Conservation (phyloP, 1,140 invertebrate species). For the Gonioctena quinquepunctata region DNA sequence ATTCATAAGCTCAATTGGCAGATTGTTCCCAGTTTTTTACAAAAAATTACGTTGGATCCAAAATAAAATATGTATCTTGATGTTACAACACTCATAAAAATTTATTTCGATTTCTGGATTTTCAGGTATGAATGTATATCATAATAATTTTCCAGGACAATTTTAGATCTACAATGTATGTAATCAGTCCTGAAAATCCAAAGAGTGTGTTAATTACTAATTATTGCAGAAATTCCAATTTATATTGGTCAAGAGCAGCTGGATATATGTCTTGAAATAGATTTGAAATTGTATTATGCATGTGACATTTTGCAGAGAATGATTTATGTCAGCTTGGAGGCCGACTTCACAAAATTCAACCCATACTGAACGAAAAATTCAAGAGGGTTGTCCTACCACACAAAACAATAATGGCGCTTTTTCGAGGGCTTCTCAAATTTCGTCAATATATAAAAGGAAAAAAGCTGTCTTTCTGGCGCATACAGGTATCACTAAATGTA, state of each 20-base stretch:
- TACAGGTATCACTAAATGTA: conserved; percentile 54
- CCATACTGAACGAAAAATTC: conserved; percentile 30
- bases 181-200: too few relatives aligned
- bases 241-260: conserved; percentile 19
- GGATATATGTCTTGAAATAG: conserved; percentile 25
- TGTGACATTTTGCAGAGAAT: conserved; percentile 37
- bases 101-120: too few relatives aligned
- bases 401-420: conserved; percentile 18
- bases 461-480: conserved; percentile 40
- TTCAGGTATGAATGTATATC: too few relatives aligned
- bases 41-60: too few relatives aligned
- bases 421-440: conserved; percentile 20
- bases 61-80: too few relatives aligned
- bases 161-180: too few relatives aligned
- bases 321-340: conserved; percentile 23
- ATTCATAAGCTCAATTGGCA: too few relatives aligned
- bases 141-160: too few relatives aligned
- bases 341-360: conserved; percentile 31
- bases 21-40: too few relatives aligned
- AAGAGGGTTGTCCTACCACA: conserved; percentile 32
- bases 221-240: conserved; percentile 17
- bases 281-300: conserved; percentile 32
- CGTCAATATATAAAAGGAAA: conserved; percentile 22
- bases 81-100: too few relatives aligned
- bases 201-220: too few relatives aligned